Evolutionary conservation across 2,113 vertebrate genomes (phyloP).

Genomic region (Anser cygnoides): DNA sequence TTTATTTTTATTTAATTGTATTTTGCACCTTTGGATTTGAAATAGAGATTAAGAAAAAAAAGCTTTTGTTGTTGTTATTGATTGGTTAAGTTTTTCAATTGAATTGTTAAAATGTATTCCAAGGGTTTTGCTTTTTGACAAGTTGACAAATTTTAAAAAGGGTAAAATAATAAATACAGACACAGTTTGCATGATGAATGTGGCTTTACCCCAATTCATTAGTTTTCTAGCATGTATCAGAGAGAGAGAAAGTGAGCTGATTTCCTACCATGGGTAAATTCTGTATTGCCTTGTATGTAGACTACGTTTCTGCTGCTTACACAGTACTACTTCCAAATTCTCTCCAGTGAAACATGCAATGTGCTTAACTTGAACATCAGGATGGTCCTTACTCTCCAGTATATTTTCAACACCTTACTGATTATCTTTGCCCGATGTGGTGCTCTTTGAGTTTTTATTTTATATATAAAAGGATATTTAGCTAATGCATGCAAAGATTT

Average conservation of each 20-base stretch:
- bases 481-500: not conserved
- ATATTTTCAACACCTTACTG: not conserved
- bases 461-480: not conserved
- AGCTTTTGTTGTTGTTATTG: not conserved
- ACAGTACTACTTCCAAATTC: not conserved
- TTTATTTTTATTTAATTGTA: not conserved
- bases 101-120: not conserved
- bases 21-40: not conserved
- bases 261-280: not conserved
- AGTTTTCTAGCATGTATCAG: not conserved
- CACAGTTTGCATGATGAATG: not conserved
- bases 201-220: not conserved
- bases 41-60: not conserved
- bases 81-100: not conserved
- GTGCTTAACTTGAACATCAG: not conserved
- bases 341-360: not conserved
- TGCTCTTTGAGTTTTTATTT: not conserved
- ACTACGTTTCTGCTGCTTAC: not conserved
- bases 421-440: not conserved
- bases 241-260: not conserved
- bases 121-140: not conserved
- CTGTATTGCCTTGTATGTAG: not conserved
- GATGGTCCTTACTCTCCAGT: not conserved
- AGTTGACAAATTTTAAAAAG: not conserved
- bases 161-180: not conserved